Base-by-base conservation (phyloP, 1,140 invertebrate species). In the Sesamia nonagrioides region DNA sequence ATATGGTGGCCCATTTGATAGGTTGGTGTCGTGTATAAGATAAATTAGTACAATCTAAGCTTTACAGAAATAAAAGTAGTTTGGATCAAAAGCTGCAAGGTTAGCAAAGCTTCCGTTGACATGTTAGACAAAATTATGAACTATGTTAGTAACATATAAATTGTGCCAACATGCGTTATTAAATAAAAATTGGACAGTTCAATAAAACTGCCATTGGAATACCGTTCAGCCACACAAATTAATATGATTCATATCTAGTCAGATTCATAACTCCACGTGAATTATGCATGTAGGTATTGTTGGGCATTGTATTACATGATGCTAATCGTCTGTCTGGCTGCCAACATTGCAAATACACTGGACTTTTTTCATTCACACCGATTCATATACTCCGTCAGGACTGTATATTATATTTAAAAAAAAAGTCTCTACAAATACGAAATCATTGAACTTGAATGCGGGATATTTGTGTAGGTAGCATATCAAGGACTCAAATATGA, bases 221-320 rank as follows among this genome's bases (percentile, higher is more conserved):
- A 61, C 27, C n/a, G 6, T 15, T 6, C 13, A 18, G 11, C 18
- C 0, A 52, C 6, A 50, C n/a, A 69, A 50, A 69, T 69, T 17
- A 8, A 21, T 66, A 17, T 21, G 61, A 71, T 71, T 71, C 48
- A 73, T 73, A 73, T 73, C 71, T 56, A 52, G 58, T 73, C 52
- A 56, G 37, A 66, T 8, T 54, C 52, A 73, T 73, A 42, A 73
- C 58, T 73, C 35, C 35, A 21, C 15, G 35, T 58, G 71, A 73
- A 58, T 73, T 73, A 58, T 54, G 35, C 35, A 42, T 58, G 71
- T n/a, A n/a, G n/a, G n/a, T 13, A 58, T 73, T 73, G 71, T 56
- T 40, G 37, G 35, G 52, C 52, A 73, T 73, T 73, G 71, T 73
- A 37, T 73, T 56, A 50, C 71, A 56, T 42, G 71, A 73, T 73